phyloP scores from a whole-genome alignment of 2,888 invertebrate species.

The Acanthoscelides obtectus region DNA sequence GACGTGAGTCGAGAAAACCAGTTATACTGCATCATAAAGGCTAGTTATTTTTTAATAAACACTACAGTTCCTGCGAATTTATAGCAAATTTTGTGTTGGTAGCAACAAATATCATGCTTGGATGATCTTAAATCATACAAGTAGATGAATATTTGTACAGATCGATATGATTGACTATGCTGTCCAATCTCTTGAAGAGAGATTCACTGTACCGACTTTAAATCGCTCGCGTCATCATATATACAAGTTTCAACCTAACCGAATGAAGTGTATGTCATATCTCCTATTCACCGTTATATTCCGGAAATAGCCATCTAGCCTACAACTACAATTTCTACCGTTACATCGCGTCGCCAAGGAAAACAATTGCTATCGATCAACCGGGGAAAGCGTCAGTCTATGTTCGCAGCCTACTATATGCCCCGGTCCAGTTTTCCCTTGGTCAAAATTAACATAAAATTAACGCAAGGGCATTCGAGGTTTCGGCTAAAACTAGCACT shows the following conservation, averaged over 20 bases:
- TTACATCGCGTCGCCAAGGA: conserved; percentile 9
- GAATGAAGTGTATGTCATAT: background rate
- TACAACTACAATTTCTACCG: background rate
- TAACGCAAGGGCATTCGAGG: background rate
- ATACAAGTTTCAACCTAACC: background rate
- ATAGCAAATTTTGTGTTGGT: too few relatives aligned
- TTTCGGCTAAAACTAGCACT: background rate
- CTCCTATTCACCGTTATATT: background rate
- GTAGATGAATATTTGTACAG: too few relatives aligned
- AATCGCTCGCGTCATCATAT: too few relatives aligned
- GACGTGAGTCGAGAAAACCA: too few relatives aligned
- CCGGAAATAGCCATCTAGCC: background rate
- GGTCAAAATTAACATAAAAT: conserved; percentile 12
- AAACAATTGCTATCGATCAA: conserved; percentile 27
- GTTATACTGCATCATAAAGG: too few relatives aligned
- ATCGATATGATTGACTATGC: too few relatives aligned
- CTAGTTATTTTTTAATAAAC: too few relatives aligned
- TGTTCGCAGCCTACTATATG: background rate
- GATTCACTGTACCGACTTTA: too few relatives aligned
- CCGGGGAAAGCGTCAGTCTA: conserved; percentile 7
- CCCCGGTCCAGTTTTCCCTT: background rate
- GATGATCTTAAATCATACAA: too few relatives aligned
- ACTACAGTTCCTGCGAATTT: too few relatives aligned
- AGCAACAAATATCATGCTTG: too few relatives aligned
- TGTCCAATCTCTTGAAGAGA: too few relatives aligned